Conservation (phyloP, 2,113 vertebrate species). For the Nycticorax nycticorax region DNA sequence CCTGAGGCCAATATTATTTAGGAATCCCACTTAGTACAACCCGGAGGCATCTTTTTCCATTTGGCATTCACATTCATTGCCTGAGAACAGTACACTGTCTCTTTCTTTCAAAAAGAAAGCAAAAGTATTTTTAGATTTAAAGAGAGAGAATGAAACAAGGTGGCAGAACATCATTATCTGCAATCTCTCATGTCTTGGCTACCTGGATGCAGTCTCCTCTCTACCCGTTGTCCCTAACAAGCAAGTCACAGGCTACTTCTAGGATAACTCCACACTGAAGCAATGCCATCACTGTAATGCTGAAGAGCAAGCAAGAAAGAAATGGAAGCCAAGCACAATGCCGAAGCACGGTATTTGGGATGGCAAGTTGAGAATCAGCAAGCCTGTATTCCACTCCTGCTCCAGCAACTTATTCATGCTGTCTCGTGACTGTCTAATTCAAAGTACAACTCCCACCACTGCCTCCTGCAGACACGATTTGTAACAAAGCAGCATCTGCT, state of each 20-base stretch:
- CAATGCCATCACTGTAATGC: neutral
- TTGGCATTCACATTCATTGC: neutral
- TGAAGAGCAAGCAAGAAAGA: neutral
- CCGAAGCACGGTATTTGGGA: neutral
- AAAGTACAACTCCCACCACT: neutral
- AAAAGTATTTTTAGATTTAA: neutral
- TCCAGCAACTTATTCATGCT: neutral
- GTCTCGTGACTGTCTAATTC: neutral
- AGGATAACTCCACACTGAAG: neutral
- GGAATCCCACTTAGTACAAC: neutral
- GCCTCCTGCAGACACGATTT: neutral
- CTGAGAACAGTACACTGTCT: neutral
- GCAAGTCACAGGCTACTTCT: neutral
- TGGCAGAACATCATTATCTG: neutral
- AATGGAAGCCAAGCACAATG: neutral
- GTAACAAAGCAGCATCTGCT: slow-evolving; percentile 2
- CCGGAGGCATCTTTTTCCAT: neutral
- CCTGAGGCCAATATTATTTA: neutral
- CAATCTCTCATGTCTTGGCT: neutral
- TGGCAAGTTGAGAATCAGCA: neutral
- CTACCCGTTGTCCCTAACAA: neutral
- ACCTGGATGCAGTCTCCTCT: neutral
- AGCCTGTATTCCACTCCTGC: neutral
- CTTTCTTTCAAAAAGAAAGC: neutral
- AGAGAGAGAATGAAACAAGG: neutral